Evolutionary conservation across 2,113 vertebrate species (phyloP).

Genomic region (Malurus cyaneus): DNA sequence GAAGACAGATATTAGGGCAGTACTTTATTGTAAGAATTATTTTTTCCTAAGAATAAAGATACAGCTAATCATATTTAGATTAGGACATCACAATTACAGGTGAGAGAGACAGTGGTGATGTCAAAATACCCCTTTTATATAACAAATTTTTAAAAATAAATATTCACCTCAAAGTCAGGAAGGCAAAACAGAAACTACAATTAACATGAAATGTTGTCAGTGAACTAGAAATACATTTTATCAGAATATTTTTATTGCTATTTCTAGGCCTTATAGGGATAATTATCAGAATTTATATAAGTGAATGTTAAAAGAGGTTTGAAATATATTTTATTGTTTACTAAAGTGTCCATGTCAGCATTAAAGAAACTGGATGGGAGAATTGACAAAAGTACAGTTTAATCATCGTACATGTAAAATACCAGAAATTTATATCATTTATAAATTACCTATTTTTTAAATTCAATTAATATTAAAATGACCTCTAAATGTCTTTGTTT

Average conservation of each 20-base stretch:
- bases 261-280: not conserved
- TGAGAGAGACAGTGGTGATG: not conserved
- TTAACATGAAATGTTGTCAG: not conserved
- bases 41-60: not conserved
- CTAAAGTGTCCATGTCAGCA: not conserved
- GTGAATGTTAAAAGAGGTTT: not conserved
- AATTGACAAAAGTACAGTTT: not conserved
- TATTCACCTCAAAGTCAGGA: not conserved
- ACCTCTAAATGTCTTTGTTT: not conserved
- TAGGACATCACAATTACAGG: not conserved
- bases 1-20: not conserved
- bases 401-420: not conserved
- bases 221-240: not conserved
- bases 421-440: rapidly evolving
- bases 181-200: not conserved
- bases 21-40: not conserved
- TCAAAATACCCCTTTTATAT: constrained; percentile 5
- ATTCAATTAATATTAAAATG: not conserved
- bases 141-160: not conserved
- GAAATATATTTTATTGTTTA: not conserved
- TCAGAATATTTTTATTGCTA: not conserved
- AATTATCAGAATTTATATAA: not conserved
- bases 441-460: not conserved
- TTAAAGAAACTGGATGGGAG: not conserved
- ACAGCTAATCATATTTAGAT: not conserved